A percentile compares a stretch with the other conserved stretches of the same genome.
phyloP scores from a whole-genome alignment of 2,113 vertebrate species.

The Tragelaphus imberbis region DNA sequence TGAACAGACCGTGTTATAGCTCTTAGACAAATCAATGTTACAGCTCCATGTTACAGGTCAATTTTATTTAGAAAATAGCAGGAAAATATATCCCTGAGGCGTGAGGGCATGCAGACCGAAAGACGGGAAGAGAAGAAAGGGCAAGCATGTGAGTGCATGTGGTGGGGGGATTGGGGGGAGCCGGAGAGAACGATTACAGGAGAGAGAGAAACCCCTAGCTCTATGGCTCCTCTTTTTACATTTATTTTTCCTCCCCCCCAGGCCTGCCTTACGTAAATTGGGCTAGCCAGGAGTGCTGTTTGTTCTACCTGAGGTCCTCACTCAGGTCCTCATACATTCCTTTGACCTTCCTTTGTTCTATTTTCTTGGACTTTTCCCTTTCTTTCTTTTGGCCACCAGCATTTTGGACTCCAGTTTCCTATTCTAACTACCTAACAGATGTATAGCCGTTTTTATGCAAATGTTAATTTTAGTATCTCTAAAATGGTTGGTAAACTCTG shows the following conservation, averaged over 20 bases:
- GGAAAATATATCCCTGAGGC: background rate
- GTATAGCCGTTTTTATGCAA: background rate
- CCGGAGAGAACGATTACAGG: fast-evolving
- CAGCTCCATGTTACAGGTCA: background rate
- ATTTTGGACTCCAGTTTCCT: background rate
- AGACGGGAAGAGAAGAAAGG: background rate
- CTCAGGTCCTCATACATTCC: background rate
- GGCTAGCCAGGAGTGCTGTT: background rate
- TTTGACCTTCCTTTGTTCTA: background rate
- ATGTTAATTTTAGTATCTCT: background rate
- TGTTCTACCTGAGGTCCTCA: background rate
- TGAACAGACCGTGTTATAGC: background rate
- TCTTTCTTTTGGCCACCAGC: background rate
- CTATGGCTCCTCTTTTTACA: background rate
- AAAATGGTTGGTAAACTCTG: background rate
- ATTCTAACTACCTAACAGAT: background rate
- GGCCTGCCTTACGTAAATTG: background rate
- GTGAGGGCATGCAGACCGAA: background rate
- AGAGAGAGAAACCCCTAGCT: background rate
- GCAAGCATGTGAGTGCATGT: background rate
- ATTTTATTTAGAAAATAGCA: background rate
- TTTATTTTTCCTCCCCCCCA: fast-evolving
- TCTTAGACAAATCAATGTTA: background rate
- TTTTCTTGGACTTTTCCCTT: background rate
- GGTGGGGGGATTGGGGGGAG: background rate